Conservation (phyloP, 2,888 invertebrate genomes). For the Conus canariensis region DNA sequence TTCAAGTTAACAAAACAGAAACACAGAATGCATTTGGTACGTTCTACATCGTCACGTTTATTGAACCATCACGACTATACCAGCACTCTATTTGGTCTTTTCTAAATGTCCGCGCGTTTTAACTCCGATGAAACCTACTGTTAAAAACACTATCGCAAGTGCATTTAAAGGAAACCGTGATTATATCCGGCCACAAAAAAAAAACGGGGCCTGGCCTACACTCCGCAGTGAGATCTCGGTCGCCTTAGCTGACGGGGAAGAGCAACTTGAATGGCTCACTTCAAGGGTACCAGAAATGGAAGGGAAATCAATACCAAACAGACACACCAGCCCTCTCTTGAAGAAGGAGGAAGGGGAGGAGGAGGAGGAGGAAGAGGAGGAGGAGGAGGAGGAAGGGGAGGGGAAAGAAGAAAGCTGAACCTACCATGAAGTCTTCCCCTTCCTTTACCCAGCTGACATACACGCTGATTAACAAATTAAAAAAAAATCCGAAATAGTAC, state of each 20-base stretch:
- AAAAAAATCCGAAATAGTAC: neutral
- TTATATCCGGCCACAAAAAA: no score
- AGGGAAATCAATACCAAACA: constrained; percentile 24
- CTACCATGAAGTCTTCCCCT: neutral
- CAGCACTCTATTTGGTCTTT: no score
- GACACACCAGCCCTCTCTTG: neutral
- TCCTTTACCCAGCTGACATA: neutral
- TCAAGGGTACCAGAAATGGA: neutral
- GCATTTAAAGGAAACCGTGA: no score
- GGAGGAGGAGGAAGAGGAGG: neutral
- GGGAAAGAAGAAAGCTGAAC: neutral
- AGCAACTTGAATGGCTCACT: constrained; percentile 14
- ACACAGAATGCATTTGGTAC: no score
- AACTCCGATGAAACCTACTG: no score
- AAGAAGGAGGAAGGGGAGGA: neutral
- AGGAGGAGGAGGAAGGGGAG: neutral
- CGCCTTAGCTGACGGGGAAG: neutral
- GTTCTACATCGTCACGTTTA: no score
- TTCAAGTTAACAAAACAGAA: no score
- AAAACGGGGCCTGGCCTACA: no score
- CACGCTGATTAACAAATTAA: neutral
- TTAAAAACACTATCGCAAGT: no score
- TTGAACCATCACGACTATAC: no score
- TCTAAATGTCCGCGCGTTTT: no score
- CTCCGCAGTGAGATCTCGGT: neutral